Percentiles rank a stretch among this genome's conserved stretches.
These are phyloP conservation scores for Dysidea cf. avara DNA, from an alignment of 37 sponge, comb jelly and placozoan species.

Conservation along the genomic window DNA sequence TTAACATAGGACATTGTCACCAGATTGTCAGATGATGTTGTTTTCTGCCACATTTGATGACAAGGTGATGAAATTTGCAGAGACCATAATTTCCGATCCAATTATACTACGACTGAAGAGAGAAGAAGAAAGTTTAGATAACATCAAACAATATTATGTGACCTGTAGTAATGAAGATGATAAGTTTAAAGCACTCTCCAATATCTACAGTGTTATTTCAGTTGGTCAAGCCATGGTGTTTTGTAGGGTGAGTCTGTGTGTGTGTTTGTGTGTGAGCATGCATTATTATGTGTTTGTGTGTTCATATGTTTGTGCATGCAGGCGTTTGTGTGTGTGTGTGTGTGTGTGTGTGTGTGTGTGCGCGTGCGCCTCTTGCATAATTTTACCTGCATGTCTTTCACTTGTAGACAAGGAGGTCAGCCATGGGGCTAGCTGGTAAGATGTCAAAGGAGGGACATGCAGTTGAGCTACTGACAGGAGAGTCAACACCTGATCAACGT, in stretches of 20 bases:
- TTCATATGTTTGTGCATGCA: neutral
- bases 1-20: slow-evolving; percentile 46
- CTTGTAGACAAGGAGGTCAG: slow-evolving; percentile 71
- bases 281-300: neutral
- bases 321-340: neutral
- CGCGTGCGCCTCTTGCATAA: neutral
- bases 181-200: slow-evolving; percentile 77
- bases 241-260: slow-evolving; percentile 67
- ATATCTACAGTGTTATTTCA: slow-evolving; percentile 79
- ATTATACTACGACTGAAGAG: slow-evolving; percentile 72
- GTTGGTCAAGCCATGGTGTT: slow-evolving; percentile 94
- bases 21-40: slow-evolving; percentile 70
- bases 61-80: slow-evolving; percentile 87
- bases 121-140: slow-evolving; percentile 80
- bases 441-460: slow-evolving; percentile 86
- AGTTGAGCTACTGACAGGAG: slow-evolving; percentile 90
- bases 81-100: slow-evolving; percentile 65
- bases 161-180: slow-evolving; percentile 75
- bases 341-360: neutral
- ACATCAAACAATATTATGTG: slow-evolving; percentile 90
- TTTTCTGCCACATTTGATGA: slow-evolving; percentile 95
- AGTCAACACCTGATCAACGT: slow-evolving; percentile 76
- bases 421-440: slow-evolving; percentile 74
- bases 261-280: no score
- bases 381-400: neutral